Percentiles rank a stretch among this genome's conserved stretches.
Conservation (phyloP, 2,113 vertebrate species). For the Ceyx margarethae region DNA sequence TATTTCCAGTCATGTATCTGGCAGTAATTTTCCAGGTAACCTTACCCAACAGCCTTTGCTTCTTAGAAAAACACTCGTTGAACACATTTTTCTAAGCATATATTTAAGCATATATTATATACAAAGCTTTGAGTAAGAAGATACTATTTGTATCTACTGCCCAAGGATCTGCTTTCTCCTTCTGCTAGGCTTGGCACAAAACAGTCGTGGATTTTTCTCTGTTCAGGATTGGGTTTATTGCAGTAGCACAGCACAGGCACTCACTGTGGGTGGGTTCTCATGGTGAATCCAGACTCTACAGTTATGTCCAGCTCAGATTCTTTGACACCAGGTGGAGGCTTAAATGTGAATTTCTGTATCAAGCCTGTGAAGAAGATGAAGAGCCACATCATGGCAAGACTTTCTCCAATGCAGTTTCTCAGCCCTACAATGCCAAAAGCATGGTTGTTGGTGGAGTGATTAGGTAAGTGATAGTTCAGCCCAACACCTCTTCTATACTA, state of each 20-base stretch:
- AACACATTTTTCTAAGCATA: background rate
- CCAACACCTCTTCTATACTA: background rate
- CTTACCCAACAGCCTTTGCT: background rate
- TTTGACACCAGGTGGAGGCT: constrained; percentile 11
- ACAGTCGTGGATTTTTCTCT: background rate
- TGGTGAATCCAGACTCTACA: constrained; percentile 28
- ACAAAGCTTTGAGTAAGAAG: background rate
- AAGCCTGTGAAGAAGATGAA: constrained; percentile 75
- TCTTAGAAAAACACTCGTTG: background rate
- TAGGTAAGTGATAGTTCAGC: background rate
- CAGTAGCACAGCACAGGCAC: constrained; percentile 38
- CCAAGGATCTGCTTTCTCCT: background rate
- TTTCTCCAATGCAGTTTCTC: constrained; percentile 64
- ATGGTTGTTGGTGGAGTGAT: background rate
- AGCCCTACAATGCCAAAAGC: constrained; percentile 43
- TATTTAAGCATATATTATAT: background rate
- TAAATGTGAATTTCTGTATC: constrained; percentile 69
- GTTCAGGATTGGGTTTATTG: background rate
- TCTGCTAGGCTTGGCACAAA: background rate
- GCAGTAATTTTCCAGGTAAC: background rate
- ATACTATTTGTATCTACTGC: background rate
- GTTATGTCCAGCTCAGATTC: constrained; percentile 48
- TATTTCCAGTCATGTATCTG: background rate
- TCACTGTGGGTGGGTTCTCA: constrained; percentile 44
- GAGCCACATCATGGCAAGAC: constrained; percentile 71